These are phyloP conservation scores for Procavia capensis DNA, from an alignment of 2,113 vertebrate genomes.

Conservation along the genomic window DNA sequence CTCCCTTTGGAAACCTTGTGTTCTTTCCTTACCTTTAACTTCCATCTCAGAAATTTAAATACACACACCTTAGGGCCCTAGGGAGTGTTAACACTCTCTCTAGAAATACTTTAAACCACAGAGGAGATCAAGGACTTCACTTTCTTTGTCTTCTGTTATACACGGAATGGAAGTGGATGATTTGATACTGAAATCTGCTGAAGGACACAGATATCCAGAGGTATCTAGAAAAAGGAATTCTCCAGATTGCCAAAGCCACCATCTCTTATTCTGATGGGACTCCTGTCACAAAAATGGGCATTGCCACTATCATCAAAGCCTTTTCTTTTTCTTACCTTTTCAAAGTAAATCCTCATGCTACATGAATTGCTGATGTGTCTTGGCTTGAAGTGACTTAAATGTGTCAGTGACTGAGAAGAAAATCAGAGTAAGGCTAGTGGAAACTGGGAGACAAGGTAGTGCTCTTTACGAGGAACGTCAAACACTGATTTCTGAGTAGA, in stretches of 20 bases:
- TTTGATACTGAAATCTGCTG: conserved; percentile 35
- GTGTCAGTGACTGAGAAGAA: conserved; percentile 42
- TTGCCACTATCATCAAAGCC: conserved; percentile 32
- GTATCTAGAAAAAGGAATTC: not conserved
- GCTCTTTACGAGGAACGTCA: conserved; percentile 49
- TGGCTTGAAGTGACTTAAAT: conserved; percentile 19
- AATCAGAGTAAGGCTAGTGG: conserved; percentile 2
- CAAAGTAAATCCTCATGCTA: conserved; percentile 18
- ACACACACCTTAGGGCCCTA: conserved; percentile 53
- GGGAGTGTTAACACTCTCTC: conserved; percentile 44
- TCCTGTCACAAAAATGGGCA: conserved; percentile 17
- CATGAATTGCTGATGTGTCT: not conserved
- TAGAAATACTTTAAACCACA: conserved; percentile 55
- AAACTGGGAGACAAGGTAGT: not conserved
- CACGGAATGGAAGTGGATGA: not conserved
- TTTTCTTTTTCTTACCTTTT: conserved; percentile 17
- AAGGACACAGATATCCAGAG: conserved; percentile 26
- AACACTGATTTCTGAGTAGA: conserved; percentile 21
- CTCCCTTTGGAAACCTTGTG: conserved; percentile 74
- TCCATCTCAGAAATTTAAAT: conserved; percentile 73
- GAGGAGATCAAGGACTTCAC: conserved; percentile 32
- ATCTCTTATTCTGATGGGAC: conserved; percentile 37
- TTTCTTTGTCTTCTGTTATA: conserved; percentile 48
- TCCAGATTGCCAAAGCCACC: conserved; percentile 34
- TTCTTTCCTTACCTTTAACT: conserved; percentile 73